A percentile compares a stretch with the other conserved stretches of the same genome.
Conservation (phyloP, 2,888 invertebrate genomes). For the Malacosoma neustria region DNA sequence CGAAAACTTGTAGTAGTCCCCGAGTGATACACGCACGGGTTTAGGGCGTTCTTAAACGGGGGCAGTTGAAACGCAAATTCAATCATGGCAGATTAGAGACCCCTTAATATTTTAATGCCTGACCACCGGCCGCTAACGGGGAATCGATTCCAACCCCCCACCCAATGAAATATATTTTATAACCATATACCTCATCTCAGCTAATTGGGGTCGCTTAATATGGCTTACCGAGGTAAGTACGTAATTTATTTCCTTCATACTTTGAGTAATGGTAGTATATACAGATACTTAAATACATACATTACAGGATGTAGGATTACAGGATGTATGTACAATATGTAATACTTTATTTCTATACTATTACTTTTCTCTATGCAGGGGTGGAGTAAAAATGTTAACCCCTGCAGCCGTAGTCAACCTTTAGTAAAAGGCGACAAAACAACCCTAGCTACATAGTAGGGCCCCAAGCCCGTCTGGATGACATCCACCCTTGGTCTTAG, state of each 20-base stretch:
- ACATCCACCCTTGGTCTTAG: too few relatives aligned
- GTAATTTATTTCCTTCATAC: constrained; percentile 64
- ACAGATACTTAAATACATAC: too few relatives aligned
- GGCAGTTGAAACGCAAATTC: constrained; percentile 61
- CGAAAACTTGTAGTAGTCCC: constrained; percentile 24
- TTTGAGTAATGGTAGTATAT: constrained; percentile 38
- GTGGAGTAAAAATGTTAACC: too few relatives aligned
- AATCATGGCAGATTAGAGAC: constrained; percentile 69
- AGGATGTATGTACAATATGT: too few relatives aligned
- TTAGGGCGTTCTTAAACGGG: constrained; percentile 35
- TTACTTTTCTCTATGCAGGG: too few relatives aligned
- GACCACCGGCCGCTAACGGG: constrained; percentile 63
- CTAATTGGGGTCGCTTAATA: constrained; percentile 74
- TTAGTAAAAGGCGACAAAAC: too few relatives aligned
- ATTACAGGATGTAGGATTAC: too few relatives aligned
- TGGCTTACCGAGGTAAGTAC: constrained; percentile 71
- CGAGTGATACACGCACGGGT: constrained; percentile 37
- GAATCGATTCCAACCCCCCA: constrained; percentile 55
- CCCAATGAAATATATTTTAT: constrained; percentile 54
- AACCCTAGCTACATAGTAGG: too few relatives aligned
- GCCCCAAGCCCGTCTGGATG: too few relatives aligned
- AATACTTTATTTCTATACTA: too few relatives aligned
- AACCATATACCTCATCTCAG: constrained; percentile 62
- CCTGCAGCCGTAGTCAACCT: too few relatives aligned
- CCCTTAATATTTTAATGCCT: constrained; percentile 73